Base-by-base conservation (phyloP, 2,113 vertebrate genomes). In the Cromileptes altivelis region DNA sequence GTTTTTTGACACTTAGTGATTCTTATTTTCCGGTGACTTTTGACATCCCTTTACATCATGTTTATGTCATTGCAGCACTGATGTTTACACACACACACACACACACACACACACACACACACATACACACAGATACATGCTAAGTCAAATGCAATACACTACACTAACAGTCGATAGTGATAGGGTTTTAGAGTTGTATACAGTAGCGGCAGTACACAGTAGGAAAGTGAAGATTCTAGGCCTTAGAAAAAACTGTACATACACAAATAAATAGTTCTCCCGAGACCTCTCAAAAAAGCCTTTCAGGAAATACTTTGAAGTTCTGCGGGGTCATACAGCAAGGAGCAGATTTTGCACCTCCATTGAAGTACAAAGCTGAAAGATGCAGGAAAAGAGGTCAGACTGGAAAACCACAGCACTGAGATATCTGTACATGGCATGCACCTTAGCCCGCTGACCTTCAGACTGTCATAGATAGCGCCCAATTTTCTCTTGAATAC, bases 1-100 rank as follows among this genome's bases (percentile, higher is more conserved):
- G 86, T 88, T 95, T 85, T 94, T 95, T 95, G 96, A 97, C 95
- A 95, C 95, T 92, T 95, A 94, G 96, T 95, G 96, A 97, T 96
- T 96, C 94, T 96, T 95, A 95, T 90, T 96, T 97, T 95, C 94
- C 95, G 93, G 95, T 94, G 94, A 95, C 85, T 93, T 94, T 90
- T 94, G 94, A 94, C 95, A 95, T 90, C 90, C 81, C 81, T 88
- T 91, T 86, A 90, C 87, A 88, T 90, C 82, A 62, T 78, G 78
- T 91, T 88, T 91, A 81, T 91, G 70, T 86, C 83, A 86, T 88
- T 78, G 75, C 86, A 89, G 84, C 65, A 81, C 84, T 90, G 80
- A 80, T 58, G 47, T 89, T 91, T 78, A 88, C 52, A 30, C 53
- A 75, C 52, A 83, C 50, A 78, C 55, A 47, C 27, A 74, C 2